Base-by-base conservation (phyloP, 2,888 invertebrate genomes). In the Bellardia pandia region DNA sequence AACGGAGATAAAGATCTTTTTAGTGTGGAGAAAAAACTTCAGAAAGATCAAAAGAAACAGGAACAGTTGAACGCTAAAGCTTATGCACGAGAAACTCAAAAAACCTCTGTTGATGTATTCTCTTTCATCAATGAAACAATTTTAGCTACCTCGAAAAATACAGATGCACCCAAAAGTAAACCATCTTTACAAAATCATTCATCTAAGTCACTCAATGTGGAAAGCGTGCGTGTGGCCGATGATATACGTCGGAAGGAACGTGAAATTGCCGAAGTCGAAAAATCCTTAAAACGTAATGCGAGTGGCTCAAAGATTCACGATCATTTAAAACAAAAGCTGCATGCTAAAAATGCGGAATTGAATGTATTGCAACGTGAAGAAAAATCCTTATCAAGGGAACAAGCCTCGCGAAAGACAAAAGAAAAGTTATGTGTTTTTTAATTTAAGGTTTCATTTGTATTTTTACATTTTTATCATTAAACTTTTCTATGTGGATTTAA, bases 371-470 rank as follows among this genome's bases (percentile, higher is more conserved):
- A 94, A 89, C 94, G 94, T 48, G 95, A 95, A 75, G 96, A 96
- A 88, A 94, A 93, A 71, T 95, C 94, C 89, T 95, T 97, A 83
- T 93, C 94, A 62, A 95, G 94, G 88, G 97, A 97, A 93, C 96
- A 97, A 91, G 95, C 94, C 89, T 94, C 95, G 66, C 94, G 97
- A 88, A 96, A 95, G 89, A 96, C 96, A 91, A 96, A 96, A 92
- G 96, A 96, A 90, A 97, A 97, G 94, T 94, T 97, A 94, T 95
- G 96, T 64, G 94, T 96, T 89, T 97, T 97, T 95, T 97, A 85
- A 90, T n/a, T 45, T 13, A 6, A 40, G 14, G 4, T 33, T 40
- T 42, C 2, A 33, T 5, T 48, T 42, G 11, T 14, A 9, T 40
- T 60, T 23, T 60, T 60, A 7, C 4, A 2, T 23, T 2, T 30